phyloP scores from a whole-genome alignment of 2,888 invertebrate species.

The Xylocampa areola region DNA sequence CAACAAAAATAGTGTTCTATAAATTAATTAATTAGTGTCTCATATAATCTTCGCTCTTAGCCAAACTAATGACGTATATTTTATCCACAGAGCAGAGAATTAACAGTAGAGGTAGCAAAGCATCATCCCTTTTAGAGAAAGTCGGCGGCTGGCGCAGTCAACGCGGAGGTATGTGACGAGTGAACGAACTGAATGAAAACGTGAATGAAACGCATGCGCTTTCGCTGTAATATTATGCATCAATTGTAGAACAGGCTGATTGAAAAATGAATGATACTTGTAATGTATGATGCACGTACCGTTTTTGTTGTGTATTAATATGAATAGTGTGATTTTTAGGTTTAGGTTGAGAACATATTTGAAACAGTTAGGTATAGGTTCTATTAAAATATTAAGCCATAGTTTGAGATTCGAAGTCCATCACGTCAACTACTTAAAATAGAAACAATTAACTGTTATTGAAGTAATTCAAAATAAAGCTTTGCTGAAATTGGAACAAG shows the following conservation, averaged over 20 bases:
- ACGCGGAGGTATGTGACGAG: slow-evolving; percentile 84
- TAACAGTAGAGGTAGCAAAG: slow-evolving; percentile 86
- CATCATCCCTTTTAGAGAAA: slow-evolving; percentile 79
- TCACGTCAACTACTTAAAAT: not conserved
- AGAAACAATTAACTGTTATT: slow-evolving; percentile 13
- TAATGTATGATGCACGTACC: slow-evolving; percentile 49
- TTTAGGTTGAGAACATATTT: not conserved
- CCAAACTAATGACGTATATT: slow-evolving; percentile 65
- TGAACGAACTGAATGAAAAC: slow-evolving; percentile 24
- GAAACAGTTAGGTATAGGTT: no score
- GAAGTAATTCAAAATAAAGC: slow-evolving; percentile 8
- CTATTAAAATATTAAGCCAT: not conserved
- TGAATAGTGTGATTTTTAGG: slow-evolving; percentile 1
- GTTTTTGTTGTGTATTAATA: slow-evolving; percentile 28
- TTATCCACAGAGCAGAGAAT: slow-evolving; percentile 88
- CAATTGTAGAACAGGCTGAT: slow-evolving; percentile 32
- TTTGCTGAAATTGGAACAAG: slow-evolving; percentile 15
- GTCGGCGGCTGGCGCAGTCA: slow-evolving; percentile 88
- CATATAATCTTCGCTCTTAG: slow-evolving; percentile 1
- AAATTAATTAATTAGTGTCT: no score
- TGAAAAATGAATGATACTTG: slow-evolving; percentile 27
- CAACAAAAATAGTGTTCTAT: not conserved
- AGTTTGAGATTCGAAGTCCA: not conserved
- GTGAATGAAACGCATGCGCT: slow-evolving; percentile 70
- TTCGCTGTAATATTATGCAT: slow-evolving; percentile 62